Evolutionary conservation across 2,113 vertebrate genomes (phyloP).

Genomic region (Catagonus wagneri): DNA sequence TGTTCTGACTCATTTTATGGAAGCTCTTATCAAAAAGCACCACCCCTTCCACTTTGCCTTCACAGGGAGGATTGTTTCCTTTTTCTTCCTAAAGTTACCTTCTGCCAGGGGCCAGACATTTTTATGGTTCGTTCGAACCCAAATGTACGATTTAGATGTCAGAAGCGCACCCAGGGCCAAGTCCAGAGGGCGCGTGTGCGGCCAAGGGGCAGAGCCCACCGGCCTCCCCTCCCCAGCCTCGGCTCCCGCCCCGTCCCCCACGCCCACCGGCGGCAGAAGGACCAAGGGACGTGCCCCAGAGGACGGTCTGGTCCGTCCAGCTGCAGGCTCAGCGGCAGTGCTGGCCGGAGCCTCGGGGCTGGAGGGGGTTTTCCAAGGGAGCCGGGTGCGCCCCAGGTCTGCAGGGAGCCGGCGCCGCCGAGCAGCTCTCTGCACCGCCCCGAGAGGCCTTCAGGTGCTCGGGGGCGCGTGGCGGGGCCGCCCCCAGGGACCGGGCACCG

Average conservation of each 20-base stretch:
- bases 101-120: constrained; percentile 65
- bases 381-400: fast-evolving
- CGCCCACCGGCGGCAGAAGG: no score
- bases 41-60: not conserved
- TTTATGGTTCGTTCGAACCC: constrained; percentile 72
- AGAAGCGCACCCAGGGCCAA: constrained; percentile 1
- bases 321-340: fast-evolving
- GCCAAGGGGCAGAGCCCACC: not conserved
- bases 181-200: not conserved
- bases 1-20: constrained; percentile 67
- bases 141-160: constrained; percentile 13
- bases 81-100: constrained; percentile 44
- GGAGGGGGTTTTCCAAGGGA: not conserved
- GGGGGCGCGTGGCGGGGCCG: not conserved
- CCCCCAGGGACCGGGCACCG: not conserved
- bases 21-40: constrained; percentile 53
- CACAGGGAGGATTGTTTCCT: constrained; percentile 7
- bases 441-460: not conserved
- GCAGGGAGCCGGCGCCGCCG: fast-evolving
- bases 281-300: fast-evolving
- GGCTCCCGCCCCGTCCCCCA: fast-evolving
- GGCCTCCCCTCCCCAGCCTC: not conserved
- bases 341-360: fast-evolving
- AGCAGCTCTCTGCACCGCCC: not conserved
- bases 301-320: fast-evolving